Base-by-base conservation (phyloP, 2,888 invertebrate genomes). In the Epistrophe eligans region DNA sequence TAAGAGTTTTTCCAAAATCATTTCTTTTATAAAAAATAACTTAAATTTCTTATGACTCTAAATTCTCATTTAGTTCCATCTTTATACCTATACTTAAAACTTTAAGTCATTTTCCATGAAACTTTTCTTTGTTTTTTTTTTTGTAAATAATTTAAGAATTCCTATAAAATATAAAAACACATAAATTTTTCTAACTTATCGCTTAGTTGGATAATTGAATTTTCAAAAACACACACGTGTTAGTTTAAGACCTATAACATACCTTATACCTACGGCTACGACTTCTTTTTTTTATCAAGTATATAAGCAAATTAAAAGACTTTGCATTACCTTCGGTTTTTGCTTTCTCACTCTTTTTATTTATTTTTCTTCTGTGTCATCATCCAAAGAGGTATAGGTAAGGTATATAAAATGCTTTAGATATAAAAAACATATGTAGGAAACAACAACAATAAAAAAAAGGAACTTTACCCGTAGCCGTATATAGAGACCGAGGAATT, bases 221-320 rank as follows among this genome's bases (percentile, higher is more conserved):
- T 87, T 83, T 43, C 79, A 66, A 73, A n/a, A 77, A 15, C 17
- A 60, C 57, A 74, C 82, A 85, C 43, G 66, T 82, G 77, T 73
- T 62, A 4, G 35, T 15, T 43, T n/a, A 71, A n/a, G 38, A 17
- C 24, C 35, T 57, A 17, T 45, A 45, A 9, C 3, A 17, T 28
- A 73, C 24, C 24, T 3, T 24, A 24, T 24, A n/a, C 19, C 43
- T 28, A 38, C 24, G n/a, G n/a, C 48, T 45, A 45, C 45, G 15
- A 8, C n/a, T 45, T 19, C n/a, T n/a, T 19, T 0, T 11, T 50
- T 50, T 50, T 50, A 50, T 50, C 50, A 50, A 19, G 11, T 15
- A 24, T 62, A 32, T 79, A 87, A 87, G 79, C 87, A 87, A 87
- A 87, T 87, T 87, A 87, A 87, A 87, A 71, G 73, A 58, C 64